phyloP scores from a whole-genome alignment of 2,797 vertebrate genomes.

The Neoniphon sammara region DNA sequence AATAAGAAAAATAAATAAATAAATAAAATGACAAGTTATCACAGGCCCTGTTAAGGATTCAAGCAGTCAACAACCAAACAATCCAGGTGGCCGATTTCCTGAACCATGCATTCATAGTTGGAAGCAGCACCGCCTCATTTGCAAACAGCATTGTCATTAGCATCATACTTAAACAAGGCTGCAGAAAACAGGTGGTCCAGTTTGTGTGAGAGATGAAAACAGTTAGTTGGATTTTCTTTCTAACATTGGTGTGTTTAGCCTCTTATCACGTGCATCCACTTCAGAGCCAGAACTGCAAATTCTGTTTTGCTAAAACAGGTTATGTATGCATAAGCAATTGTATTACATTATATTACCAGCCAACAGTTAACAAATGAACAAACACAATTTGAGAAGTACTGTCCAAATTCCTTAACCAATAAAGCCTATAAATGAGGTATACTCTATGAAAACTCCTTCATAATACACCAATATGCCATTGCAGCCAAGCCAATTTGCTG shows the following conservation, averaged over 20 bases:
- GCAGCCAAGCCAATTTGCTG: neutral
- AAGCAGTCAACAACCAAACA: conserved; percentile 13
- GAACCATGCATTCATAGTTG: neutral
- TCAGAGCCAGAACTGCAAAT: conserved; percentile 1
- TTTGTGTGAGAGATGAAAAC: conserved; percentile 33
- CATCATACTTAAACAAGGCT: conserved; percentile 4
- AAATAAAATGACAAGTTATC: conserved; percentile 15
- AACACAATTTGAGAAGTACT: neutral
- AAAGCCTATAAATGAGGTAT: conserved; percentile 2
- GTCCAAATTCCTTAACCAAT: neutral
- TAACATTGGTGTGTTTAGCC: conserved; percentile 44
- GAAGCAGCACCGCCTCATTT: conserved; percentile 6
- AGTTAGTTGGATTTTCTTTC: conserved; percentile 40
- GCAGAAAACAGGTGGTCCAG: conserved; percentile 11
- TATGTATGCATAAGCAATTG: neutral
- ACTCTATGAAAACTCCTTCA: conserved; percentile 2
- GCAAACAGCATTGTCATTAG: conserved; percentile 23
- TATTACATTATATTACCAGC: neutral
- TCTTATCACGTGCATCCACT: conserved; percentile 23
- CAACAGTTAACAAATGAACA: neutral
- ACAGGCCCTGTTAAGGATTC: conserved; percentile 22
- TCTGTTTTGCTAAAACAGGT: neutral
- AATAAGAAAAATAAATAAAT: too few relatives aligned
- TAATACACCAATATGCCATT: neutral
- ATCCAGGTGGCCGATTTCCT: conserved; percentile 5